These are phyloP conservation scores for Caerostris extrusa DNA, from an alignment of 1,140 invertebrate genomes.

Conservation along the genomic window DNA sequence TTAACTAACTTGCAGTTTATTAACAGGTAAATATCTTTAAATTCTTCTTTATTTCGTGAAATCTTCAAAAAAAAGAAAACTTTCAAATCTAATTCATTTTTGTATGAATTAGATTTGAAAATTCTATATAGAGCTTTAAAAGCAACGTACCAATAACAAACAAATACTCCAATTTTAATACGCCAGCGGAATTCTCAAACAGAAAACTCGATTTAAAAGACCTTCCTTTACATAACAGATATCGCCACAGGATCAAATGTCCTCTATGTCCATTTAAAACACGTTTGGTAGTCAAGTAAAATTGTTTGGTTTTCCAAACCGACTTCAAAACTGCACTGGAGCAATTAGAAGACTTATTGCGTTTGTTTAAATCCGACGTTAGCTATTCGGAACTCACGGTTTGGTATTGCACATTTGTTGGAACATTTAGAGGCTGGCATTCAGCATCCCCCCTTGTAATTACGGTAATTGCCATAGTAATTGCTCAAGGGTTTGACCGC, in stretches of 20 bases:
- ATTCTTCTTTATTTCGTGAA: too few relatives aligned
- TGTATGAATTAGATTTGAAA: too few relatives aligned
- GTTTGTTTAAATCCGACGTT: conserved; percentile 23
- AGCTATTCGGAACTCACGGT: not conserved
- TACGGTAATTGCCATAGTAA: conserved; percentile 31
- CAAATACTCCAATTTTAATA: too few relatives aligned
- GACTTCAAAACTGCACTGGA: conserved; percentile 4
- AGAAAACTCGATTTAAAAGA: not conserved
- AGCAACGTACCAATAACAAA: too few relatives aligned
- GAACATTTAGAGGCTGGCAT: not conserved
- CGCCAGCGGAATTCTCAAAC: not conserved
- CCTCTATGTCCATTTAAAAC: not conserved
- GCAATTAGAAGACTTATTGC: conserved; percentile 27
- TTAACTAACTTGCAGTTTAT: too few relatives aligned
- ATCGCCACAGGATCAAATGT: not conserved
- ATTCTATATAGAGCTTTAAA: too few relatives aligned
- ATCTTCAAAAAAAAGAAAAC: too few relatives aligned
- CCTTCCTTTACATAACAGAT: not conserved
- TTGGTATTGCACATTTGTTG: conserved; percentile 28
- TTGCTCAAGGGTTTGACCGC: conserved; percentile 29
- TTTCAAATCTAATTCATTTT: too few relatives aligned
- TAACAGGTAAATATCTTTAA: too few relatives aligned
- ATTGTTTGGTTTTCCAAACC: not conserved
- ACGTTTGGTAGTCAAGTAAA: not conserved
- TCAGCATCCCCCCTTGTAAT: not conserved